These are phyloP conservation scores for Pogonomyrmex barbatus DNA, from an alignment of 1,140 invertebrate genomes.

Conservation along the genomic window DNA sequence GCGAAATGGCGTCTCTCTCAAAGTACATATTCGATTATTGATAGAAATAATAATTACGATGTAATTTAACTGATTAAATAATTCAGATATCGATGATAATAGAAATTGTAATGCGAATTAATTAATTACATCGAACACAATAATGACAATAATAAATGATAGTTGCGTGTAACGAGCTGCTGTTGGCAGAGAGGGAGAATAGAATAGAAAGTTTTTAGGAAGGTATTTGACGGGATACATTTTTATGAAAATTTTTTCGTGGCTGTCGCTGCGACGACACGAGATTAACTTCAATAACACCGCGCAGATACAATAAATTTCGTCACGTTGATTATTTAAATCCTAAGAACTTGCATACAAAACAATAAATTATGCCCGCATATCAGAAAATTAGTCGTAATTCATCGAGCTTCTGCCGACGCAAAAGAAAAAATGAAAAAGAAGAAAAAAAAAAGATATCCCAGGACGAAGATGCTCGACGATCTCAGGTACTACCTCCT, in stretches of 20 bases:
- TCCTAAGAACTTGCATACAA: neutral
- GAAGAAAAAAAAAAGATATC: neutral
- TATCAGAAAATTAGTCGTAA: slow-evolving; percentile 22
- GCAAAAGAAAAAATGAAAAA: neutral
- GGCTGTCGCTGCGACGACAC: neutral
- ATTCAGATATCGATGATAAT: slow-evolving; percentile 26
- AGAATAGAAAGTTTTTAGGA: neutral
- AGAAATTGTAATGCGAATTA: slow-evolving; percentile 30
- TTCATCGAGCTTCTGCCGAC: neutral
- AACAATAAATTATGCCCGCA: neutral
- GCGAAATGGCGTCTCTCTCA: slow-evolving; percentile 16
- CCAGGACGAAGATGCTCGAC: neutral
- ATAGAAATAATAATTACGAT: slow-evolving; percentile 28
- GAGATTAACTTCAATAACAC: neutral
- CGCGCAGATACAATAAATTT: neutral
- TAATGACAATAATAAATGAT: slow-evolving; percentile 16
- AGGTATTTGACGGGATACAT: neutral
- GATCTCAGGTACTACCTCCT: slow-evolving; percentile 35
- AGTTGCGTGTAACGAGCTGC: neutral
- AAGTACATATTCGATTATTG: neutral
- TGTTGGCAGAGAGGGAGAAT: neutral
- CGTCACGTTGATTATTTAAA: neutral
- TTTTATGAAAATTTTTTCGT: neutral
- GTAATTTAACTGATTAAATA: slow-evolving; percentile 23
- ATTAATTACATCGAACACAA: slow-evolving; percentile 24